Evolutionary conservation across 2,797 vertebrate species (phyloP).

Genomic region (Tragelaphus eurycerus): DNA sequence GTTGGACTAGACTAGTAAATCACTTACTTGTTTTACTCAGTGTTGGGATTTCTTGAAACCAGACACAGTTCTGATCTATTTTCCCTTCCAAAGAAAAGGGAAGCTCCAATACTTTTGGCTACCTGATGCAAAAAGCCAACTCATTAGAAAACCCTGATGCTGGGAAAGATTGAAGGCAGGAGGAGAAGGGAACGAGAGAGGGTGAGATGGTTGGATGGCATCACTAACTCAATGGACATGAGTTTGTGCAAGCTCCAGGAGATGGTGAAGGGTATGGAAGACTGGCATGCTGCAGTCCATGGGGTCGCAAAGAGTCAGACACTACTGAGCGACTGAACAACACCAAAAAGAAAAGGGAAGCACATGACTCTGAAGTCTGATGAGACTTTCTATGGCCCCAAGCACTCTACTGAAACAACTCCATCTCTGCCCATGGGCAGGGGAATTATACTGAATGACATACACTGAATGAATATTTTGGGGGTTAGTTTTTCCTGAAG

Average conservation of each 20-base stretch:
- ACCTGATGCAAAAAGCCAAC: not conserved
- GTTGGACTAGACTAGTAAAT: not conserved
- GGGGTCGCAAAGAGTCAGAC: not conserved
- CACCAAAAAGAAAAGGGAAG: not conserved
- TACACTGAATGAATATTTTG: not conserved
- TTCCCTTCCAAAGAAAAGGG: not conserved
- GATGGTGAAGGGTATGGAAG: not conserved
- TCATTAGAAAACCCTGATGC: not conserved
- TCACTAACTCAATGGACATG: not conserved
- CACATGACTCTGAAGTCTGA: not conserved
- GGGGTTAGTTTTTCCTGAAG: not conserved
- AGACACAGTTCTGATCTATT: not conserved
- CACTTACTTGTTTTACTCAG: not conserved
- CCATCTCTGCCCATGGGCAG: not conserved
- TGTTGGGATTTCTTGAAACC: conserved; percentile 14
- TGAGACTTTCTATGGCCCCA: not conserved
- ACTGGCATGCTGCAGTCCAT: not conserved
- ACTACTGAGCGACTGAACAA: not conserved
- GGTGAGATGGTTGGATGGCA: not conserved
- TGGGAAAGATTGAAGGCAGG: not conserved
- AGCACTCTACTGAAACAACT: not conserved
- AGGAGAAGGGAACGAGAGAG: not conserved
- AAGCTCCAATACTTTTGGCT: not conserved
- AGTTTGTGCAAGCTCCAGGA: not conserved
- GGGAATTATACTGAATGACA: not conserved